A percentile compares a stretch with the other conserved stretches of the same genome.
phyloP scores from a whole-genome alignment of 2,888 invertebrate genomes.

The Fabriciana adippe region DNA sequence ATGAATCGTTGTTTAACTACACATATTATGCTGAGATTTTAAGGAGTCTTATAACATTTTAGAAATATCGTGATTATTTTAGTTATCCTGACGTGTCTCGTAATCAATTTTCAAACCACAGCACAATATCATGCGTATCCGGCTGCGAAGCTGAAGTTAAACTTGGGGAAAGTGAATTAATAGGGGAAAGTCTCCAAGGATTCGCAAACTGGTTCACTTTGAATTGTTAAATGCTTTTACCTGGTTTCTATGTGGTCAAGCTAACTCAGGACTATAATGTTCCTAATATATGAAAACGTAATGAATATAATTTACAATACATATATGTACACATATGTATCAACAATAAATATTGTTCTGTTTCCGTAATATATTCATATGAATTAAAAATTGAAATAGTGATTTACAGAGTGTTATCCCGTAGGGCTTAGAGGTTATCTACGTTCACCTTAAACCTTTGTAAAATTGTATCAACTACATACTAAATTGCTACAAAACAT shows the following conservation, averaged over 20 bases:
- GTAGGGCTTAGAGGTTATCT: not conserved
- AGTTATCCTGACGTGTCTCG: not conserved
- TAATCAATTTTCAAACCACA: slow-evolving; percentile 39
- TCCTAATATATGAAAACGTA: not conserved
- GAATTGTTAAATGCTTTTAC: slow-evolving; percentile 50
- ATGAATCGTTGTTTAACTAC: too few species aligned
- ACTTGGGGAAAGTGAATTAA: slow-evolving; percentile 74
- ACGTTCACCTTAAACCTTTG: not conserved
- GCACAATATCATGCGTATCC: slow-evolving; percentile 48
- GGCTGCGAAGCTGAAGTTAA: slow-evolving; percentile 48
- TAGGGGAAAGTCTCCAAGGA: slow-evolving; percentile 76
- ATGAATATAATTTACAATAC: not conserved
- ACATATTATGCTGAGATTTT: too few species aligned
- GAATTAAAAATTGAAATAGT: too few species aligned
- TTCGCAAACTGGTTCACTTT: slow-evolving; percentile 63
- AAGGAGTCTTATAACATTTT: too few species aligned
- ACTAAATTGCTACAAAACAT: slow-evolving; percentile 15
- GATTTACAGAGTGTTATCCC: too few species aligned
- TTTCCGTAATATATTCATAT: too few species aligned
- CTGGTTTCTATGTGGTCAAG: not conserved
- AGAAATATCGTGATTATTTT: too few species aligned
- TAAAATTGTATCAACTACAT: not conserved
- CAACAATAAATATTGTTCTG: too few species aligned
- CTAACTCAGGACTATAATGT: not conserved
- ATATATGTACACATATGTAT: too few species aligned